Conservation (phyloP, 2,113 vertebrate genomes). For the Gnathonemus longibarbis region DNA sequence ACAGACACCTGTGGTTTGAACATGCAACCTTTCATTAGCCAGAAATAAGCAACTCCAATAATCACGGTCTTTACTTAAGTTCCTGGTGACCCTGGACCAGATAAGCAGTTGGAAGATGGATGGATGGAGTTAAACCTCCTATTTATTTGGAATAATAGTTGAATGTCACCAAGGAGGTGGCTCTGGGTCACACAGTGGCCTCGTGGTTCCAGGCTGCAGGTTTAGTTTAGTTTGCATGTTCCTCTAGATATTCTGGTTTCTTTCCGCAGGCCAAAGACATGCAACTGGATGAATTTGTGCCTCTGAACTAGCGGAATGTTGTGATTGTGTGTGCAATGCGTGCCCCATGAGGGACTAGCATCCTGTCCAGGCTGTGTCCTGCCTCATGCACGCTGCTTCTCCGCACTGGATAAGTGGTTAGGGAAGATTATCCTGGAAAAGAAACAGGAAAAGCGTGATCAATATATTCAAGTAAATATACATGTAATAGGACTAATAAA, state of each 20-base stretch:
- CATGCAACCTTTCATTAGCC: neutral
- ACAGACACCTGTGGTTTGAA: neutral
- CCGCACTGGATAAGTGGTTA: neutral
- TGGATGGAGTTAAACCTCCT: neutral
- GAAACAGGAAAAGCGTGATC: neutral
- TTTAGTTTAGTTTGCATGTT: neutral
- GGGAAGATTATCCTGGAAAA: neutral
- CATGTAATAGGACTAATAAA: neutral
- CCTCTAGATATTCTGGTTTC: neutral
- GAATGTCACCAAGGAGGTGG: neutral
- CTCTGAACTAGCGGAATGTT: neutral
- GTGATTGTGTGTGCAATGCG: neutral
- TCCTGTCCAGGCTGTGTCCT: neutral
- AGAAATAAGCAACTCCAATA: neutral
- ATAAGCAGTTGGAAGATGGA: neutral
- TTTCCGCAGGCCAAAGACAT: neutral
- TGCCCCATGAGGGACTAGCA: neutral
- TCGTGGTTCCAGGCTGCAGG: neutral
- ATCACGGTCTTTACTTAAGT: neutral
- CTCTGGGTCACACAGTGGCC: neutral
- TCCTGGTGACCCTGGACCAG: neutral
- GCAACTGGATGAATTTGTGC: neutral
- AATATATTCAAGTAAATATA: neutral
- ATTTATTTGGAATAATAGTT: neutral
- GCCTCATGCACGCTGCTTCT: neutral